These are phyloP conservation scores for Parauchenoglanis ngamensis DNA, from an alignment of 2,797 vertebrate species.

Conservation along the genomic window DNA sequence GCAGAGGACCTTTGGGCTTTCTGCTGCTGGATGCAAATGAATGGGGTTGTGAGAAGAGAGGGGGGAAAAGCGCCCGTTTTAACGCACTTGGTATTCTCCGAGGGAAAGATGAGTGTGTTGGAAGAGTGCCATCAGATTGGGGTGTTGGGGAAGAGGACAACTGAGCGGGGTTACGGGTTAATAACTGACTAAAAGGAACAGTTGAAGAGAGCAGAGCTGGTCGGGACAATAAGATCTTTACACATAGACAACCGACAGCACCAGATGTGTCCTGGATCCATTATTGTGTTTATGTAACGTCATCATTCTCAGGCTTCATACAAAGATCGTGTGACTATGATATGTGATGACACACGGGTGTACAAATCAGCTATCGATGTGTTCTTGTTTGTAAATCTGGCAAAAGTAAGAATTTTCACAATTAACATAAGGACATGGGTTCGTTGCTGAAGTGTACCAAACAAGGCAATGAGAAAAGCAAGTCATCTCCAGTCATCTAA, in stretches of 20 bases:
- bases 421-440: neutral
- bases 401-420: neutral
- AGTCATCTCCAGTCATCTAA: conserved; percentile 49
- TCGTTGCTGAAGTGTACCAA: conserved; percentile 25
- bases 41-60: conserved; percentile 31
- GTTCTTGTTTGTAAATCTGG: neutral
- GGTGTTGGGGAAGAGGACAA: neutral
- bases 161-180: conserved; percentile 61
- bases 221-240: conserved; percentile 8
- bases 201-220: conserved; percentile 27
- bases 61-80: conserved; percentile 46
- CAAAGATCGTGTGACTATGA: conserved; percentile 3
- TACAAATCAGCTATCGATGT: conserved; percentile 4
- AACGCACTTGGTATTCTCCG: conserved; percentile 55
- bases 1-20: conserved; percentile 42
- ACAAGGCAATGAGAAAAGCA: conserved; percentile 35
- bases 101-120: conserved; percentile 31
- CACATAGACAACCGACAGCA: neutral
- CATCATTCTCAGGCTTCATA: neutral
- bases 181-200: conserved; percentile 56
- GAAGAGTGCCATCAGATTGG: conserved; percentile 52
- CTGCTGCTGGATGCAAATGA: conserved; percentile 34
- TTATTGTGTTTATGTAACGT: neutral
- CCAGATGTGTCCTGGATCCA: neutral
- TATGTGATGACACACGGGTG: neutral